Conservation (phyloP, 2,888 invertebrate species). For the Capitulum mitella region DNA sequence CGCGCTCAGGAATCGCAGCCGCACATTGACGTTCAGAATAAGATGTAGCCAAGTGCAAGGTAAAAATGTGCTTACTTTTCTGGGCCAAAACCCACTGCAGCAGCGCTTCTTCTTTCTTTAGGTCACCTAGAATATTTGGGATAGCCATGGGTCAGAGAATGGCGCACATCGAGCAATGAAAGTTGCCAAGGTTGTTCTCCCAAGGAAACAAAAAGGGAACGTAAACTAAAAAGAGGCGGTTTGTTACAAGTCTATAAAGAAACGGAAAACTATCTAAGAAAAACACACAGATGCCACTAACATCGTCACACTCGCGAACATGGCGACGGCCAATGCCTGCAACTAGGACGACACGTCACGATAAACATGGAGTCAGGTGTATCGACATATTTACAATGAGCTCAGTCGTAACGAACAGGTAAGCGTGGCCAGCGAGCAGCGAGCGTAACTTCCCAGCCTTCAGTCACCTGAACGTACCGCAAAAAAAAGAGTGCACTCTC, state of each 20-base stretch:
- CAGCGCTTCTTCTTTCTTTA: slow-evolving; percentile 89
- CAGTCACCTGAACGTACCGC: too few relatives aligned
- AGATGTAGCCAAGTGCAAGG: background rate
- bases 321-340: background rate
- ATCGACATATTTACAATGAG: too few relatives aligned
- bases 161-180: slow-evolving; percentile 1
- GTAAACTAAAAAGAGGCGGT: background rate
- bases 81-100: slow-evolving; percentile 92
- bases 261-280: background rate
- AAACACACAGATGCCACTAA: background rate
- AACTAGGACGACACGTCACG: background rate
- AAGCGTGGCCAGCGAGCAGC: too few relatives aligned
- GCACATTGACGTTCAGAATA: background rate
- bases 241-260: background rate
- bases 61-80: slow-evolving; percentile 67
- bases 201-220: background rate
- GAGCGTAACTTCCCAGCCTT: too few relatives aligned
- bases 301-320: background rate
- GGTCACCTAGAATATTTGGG: slow-evolving; percentile 67
- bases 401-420: too few relatives aligned
- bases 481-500: too few relatives aligned
- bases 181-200: background rate
- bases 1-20: background rate
- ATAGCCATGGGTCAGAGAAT: slow-evolving; percentile 38
- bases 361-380: too few relatives aligned